Percentiles rank a stretch among this genome's conserved stretches.
Conservation (phyloP, 2,113 vertebrate species). For the Mugil cephalus region DNA sequence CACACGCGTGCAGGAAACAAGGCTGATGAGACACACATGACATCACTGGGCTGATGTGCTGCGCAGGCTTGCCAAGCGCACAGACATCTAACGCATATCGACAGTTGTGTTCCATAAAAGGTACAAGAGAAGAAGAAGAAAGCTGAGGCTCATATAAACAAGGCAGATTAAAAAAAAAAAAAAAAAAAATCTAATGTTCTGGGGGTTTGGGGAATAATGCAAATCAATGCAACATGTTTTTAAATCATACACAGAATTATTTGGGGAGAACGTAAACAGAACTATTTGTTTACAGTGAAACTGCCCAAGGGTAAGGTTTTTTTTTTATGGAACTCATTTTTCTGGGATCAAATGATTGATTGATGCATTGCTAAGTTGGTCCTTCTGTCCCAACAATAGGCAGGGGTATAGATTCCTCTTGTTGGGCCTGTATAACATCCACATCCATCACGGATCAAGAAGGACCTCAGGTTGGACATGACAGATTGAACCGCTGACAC, state of each 20-base stretch:
- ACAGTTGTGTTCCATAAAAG: background rate
- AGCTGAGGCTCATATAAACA: background rate
- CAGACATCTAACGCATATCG: background rate
- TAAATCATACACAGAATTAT: background rate
- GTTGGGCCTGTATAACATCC: conserved; percentile 16
- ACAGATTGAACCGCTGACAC: conserved; percentile 57
- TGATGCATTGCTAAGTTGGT: background rate
- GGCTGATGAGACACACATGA: background rate
- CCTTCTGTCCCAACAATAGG: conserved; percentile 25
- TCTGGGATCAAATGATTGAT: background rate
- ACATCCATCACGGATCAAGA: conserved; percentile 41
- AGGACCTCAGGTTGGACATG: conserved; percentile 45
- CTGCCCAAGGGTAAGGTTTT: background rate
- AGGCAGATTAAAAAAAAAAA: background rate
- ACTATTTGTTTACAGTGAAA: too few relatives aligned
- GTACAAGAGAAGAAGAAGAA: background rate
- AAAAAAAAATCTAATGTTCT: background rate
- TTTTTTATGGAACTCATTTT: background rate
- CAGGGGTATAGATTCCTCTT: background rate
- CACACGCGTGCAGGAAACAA: background rate
- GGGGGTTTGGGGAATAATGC: background rate
- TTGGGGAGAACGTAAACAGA: conserved; percentile 22
- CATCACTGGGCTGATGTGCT: background rate
- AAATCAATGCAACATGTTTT: conserved; percentile 20
- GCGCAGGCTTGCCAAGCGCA: background rate